A percentile compares a stretch with the other conserved stretches of the same genome.
Conservation (phyloP, 2,113 vertebrate species). For the Vulpes vulpes region DNA sequence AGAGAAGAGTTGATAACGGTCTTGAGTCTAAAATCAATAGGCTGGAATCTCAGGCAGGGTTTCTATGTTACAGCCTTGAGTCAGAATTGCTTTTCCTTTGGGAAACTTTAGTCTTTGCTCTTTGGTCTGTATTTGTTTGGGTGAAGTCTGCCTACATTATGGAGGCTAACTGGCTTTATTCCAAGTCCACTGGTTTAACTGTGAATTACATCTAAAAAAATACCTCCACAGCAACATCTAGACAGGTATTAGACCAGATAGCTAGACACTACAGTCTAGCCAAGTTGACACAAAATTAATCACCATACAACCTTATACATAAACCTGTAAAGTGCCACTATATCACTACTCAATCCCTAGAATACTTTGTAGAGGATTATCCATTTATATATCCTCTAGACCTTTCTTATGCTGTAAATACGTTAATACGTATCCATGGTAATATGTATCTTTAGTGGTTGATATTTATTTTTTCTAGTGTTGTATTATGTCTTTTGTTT, state of each 20-base stretch:
- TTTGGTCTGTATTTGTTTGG: not conserved
- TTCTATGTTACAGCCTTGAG: not conserved
- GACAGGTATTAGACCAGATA: not conserved
- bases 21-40: not conserved
- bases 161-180: not conserved
- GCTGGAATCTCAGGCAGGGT: not conserved
- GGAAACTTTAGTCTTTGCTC: not conserved
- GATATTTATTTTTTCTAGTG: constrained; percentile 20
- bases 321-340: not conserved
- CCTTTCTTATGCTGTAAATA: not conserved
- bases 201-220: not conserved
- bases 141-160: not conserved
- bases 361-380: not conserved
- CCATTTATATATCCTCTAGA: not conserved
- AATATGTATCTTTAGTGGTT: constrained; percentile 15
- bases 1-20: not conserved
- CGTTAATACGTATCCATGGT: not conserved
- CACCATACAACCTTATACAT: not conserved
- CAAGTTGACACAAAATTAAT: constrained; percentile 8
- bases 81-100: constrained; percentile 42
- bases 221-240: not conserved
- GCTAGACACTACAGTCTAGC: not conserved
- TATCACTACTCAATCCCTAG: not conserved
- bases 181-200: not conserved
- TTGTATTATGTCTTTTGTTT: not conserved